phyloP scores from a whole-genome alignment of 2,797 vertebrate species.

The Mormyrops attenuatus region DNA sequence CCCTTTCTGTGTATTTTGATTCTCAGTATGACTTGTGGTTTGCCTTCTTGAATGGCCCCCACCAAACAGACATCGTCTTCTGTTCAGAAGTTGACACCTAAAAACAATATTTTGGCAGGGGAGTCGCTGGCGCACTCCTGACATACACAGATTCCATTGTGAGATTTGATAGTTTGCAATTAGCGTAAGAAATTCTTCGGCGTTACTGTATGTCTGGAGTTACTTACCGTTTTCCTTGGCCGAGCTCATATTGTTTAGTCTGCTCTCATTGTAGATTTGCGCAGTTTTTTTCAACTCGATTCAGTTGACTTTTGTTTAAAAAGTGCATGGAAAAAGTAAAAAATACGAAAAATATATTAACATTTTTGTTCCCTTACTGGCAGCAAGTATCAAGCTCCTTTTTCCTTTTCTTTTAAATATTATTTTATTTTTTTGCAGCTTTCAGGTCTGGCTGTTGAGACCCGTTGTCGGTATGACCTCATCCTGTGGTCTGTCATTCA shows the following conservation, averaged over 20 bases:
- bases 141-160: constrained; percentile 78
- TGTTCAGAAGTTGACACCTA: constrained; percentile 55
- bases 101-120: constrained; percentile 28
- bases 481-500: constrained; percentile 92
- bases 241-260: constrained; percentile 86
- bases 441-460: constrained; percentile 90
- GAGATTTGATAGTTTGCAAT: constrained; percentile 77
- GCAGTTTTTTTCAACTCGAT: constrained; percentile 70
- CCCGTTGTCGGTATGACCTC: constrained; percentile 94
- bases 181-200: constrained; percentile 74
- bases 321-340: constrained; percentile 78
- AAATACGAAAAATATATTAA: constrained; percentile 29
- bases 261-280: constrained; percentile 77
- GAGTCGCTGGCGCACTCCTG: constrained; percentile 57
- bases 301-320: constrained; percentile 85
- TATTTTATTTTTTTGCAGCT: constrained; percentile 78
- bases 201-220: constrained; percentile 64
- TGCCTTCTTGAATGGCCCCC: constrained; percentile 1
- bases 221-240: constrained; percentile 84
- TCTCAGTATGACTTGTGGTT: constrained; percentile 6
- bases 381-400: constrained; percentile 72
- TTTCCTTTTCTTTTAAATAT: constrained; percentile 69
- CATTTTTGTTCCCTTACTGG: constrained; percentile 71
- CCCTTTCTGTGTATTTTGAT: constrained; percentile 12
- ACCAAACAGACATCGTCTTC: background rate